Conservation (phyloP, 2,888 invertebrate genomes). For the Lumbricus terrestris region DNA sequence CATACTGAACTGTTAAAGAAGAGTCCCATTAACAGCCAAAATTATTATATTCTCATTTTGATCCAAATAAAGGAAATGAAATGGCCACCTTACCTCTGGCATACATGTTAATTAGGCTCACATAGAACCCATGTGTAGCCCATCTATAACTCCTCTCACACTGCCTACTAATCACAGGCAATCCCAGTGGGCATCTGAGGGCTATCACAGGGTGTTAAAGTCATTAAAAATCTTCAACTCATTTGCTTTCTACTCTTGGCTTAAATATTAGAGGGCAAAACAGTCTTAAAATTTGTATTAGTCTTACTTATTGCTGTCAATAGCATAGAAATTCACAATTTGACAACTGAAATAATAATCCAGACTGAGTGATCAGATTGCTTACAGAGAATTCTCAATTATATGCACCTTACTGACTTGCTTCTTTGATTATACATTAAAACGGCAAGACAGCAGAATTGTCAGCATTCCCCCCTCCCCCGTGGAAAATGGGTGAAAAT, state of each 20-base stretch:
- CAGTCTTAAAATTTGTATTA: background rate
- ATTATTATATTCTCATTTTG: too few relatives aligned
- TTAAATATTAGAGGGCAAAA: background rate
- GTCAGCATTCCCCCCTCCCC: background rate
- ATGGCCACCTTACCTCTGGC: too few relatives aligned
- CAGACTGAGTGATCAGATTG: too few relatives aligned
- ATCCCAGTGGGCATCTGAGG: background rate
- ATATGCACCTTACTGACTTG: too few relatives aligned
- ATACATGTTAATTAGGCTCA: too few relatives aligned
- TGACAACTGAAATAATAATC: background rate
- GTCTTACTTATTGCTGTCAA: background rate
- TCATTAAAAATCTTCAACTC: background rate
- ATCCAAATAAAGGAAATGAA: too few relatives aligned
- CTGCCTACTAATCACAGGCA: too few relatives aligned
- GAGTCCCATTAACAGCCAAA: too few relatives aligned
- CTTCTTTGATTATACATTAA: background rate
- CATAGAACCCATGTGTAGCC: too few relatives aligned
- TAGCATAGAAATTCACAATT: background rate
- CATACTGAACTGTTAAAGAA: background rate
- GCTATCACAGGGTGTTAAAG: background rate
- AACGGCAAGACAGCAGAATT: background rate
- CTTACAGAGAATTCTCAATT: too few relatives aligned
- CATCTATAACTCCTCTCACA: too few relatives aligned
- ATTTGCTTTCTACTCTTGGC: background rate
- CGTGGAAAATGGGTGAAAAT: background rate